These are phyloP conservation scores for Hydractinia echinata DNA, from an alignment of 30 jellyfish, hydroid and myxozoan genomes.

Conservation along the genomic window DNA sequence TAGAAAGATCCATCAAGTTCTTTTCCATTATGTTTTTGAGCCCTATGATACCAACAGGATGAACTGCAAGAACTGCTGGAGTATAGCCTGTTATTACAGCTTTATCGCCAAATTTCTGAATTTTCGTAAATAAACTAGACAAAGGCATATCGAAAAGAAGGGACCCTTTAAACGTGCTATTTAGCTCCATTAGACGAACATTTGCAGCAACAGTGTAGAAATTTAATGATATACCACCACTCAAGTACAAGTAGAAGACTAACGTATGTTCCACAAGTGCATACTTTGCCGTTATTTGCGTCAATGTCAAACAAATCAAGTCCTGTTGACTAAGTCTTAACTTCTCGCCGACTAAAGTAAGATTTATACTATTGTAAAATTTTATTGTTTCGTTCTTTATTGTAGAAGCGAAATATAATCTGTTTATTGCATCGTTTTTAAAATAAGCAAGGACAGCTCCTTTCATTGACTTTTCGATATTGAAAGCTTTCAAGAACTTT, in stretches of 20 bases:
- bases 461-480: not conserved
- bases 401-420: not conserved
- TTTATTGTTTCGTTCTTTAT: not conserved
- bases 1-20: not conserved
- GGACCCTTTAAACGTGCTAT: not conserved
- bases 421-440: not conserved
- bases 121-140: not conserved
- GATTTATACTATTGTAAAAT: not conserved
- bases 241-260: slow-evolving; percentile 7
- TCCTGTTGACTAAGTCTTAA: not conserved
- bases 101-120: not conserved
- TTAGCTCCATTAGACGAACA: not conserved
- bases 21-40: not conserved
- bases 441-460: not conserved
- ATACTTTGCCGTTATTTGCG: not conserved
- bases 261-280: not conserved
- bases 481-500: not conserved
- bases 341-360: not conserved
- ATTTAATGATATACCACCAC: not conserved
- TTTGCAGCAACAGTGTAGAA: not conserved
- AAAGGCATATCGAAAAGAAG: not conserved
- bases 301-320: not conserved
- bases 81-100: not conserved
- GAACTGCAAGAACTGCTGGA: not conserved
- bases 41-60: not conserved